These are phyloP conservation scores for Cryptotermes secundus DNA, from an alignment of 1,140 invertebrate genomes.

Conservation along the genomic window DNA sequence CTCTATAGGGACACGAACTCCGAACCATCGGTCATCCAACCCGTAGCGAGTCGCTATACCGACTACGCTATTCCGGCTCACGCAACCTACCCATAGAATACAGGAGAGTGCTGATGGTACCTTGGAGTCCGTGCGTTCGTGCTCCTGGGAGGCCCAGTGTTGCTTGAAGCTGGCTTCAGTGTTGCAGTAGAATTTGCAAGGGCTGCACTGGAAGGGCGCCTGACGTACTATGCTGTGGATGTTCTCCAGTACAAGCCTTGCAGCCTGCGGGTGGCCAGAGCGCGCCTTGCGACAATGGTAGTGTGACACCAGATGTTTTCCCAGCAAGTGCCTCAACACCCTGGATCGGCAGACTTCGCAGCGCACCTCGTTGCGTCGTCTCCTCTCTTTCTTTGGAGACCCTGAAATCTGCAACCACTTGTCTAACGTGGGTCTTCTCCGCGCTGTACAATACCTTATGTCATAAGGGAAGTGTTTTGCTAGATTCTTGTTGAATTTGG, in stretches of 20 bases:
- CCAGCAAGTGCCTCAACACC: slow-evolving; percentile 66
- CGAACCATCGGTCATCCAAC: too few relatives aligned
- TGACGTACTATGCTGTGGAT: slow-evolving; percentile 74
- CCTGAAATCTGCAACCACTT: neutral
- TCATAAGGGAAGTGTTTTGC: too few relatives aligned
- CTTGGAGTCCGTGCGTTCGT: slow-evolving; percentile 53
- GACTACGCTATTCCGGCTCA: too few relatives aligned
- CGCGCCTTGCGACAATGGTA: slow-evolving; percentile 73
- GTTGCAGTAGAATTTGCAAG: slow-evolving; percentile 84
- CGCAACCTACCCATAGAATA: too few relatives aligned
- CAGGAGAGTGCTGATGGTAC: too few relatives aligned
- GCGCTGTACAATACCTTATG: too few relatives aligned
- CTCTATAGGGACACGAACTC: too few relatives aligned
- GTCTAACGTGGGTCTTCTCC: too few relatives aligned
- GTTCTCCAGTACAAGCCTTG: slow-evolving; percentile 68
- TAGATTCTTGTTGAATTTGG: too few relatives aligned
- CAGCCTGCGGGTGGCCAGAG: slow-evolving; percentile 52
- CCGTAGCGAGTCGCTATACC: too few relatives aligned
- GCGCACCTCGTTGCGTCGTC: slow-evolving; percentile 51
- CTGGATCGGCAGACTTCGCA: slow-evolving; percentile 70
- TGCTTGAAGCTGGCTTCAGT: slow-evolving; percentile 67
- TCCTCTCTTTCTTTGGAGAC: neutral
- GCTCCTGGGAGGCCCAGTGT: slow-evolving; percentile 70
- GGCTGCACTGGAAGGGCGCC: slow-evolving; percentile 78
- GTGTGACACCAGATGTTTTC: slow-evolving; percentile 81